Conservation (phyloP, 2,797 vertebrate species). For the Trichosurus vulpecula region DNA sequence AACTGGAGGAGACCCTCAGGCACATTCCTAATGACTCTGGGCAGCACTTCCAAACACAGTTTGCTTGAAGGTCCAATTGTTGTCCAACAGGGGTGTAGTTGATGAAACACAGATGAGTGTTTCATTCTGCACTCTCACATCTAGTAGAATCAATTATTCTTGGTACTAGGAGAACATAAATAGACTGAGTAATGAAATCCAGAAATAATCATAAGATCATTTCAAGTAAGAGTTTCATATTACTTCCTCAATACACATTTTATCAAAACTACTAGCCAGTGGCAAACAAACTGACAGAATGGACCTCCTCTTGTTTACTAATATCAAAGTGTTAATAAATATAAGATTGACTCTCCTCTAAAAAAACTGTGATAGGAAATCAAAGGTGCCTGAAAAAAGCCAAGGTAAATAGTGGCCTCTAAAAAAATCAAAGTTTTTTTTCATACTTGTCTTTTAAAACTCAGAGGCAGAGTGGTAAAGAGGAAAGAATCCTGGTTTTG, state of each 20-base stretch:
- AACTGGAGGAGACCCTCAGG: constrained; percentile 44
- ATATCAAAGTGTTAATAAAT: background rate
- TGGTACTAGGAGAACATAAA: constrained; percentile 55
- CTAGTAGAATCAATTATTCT: constrained; percentile 51
- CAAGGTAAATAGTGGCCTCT: background rate
- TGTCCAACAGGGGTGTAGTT: constrained; percentile 41
- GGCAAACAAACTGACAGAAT: constrained; percentile 45
- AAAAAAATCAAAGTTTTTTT: background rate
- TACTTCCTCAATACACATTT: background rate
- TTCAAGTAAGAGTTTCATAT: constrained; percentile 44
- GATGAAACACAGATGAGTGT: constrained; percentile 71
- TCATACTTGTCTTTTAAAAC: background rate
- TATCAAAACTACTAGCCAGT: constrained; percentile 15
- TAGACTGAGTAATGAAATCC: constrained; percentile 62
- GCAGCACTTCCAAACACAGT: constrained; percentile 64
- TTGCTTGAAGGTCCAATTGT: constrained; percentile 68
- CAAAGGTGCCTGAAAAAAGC: background rate
- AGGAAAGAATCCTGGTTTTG: background rate
- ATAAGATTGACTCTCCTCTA: constrained; percentile 24
- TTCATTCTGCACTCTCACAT: constrained; percentile 45
- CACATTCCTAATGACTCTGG: constrained; percentile 49
- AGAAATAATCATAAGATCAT: constrained; percentile 53
- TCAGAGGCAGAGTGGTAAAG: background rate
- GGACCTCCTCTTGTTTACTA: background rate
- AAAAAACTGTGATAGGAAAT: background rate